Evolutionary conservation across 2,113 vertebrate genomes (phyloP).

Genomic region (Tupaia tana): DNA sequence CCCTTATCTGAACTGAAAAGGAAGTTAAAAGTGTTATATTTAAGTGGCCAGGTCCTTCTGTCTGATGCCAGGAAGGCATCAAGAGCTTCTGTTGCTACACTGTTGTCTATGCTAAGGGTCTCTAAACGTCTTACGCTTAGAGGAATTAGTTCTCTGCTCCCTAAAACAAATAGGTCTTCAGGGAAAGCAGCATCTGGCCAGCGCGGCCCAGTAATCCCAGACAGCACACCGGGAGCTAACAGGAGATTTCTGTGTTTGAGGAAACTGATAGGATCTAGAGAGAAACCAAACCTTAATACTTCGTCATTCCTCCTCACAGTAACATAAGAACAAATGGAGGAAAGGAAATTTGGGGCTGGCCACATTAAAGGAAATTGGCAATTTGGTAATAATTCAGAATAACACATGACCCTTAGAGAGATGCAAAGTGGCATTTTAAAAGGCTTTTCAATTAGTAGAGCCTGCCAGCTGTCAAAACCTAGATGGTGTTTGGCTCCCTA

Average conservation of each 20-base stretch:
- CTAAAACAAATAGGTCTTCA: constrained; percentile 43
- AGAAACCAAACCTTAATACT: constrained; percentile 32
- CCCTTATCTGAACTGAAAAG: constrained; percentile 31
- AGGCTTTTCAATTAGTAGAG: constrained; percentile 24
- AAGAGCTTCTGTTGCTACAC: constrained; percentile 21
- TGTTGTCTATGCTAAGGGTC: neutral
- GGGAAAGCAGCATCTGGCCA: constrained; percentile 27
- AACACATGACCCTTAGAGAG: neutral
- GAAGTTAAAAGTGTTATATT: constrained; percentile 40
- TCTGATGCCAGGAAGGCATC: constrained; percentile 18
- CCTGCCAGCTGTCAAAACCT: neutral
- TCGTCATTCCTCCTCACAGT: constrained; percentile 49
- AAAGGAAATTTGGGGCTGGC: neutral
- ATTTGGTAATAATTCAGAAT: constrained; percentile 43
- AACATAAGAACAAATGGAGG: constrained; percentile 7
- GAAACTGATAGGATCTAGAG: constrained; percentile 58
- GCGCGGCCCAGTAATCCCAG: neutral
- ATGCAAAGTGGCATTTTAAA: neutral
- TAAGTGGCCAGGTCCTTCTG: constrained; percentile 11
- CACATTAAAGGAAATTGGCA: neutral
- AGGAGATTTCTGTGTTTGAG: constrained; percentile 29
- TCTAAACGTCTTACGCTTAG: constrained; percentile 2
- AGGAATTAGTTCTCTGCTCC: constrained; percentile 3
- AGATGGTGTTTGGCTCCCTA: neutral
- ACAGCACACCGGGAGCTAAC: constrained; percentile 16